Base-by-base conservation (phyloP, 2,888 invertebrate species). In the Leptopilina drosophilae region DNA sequence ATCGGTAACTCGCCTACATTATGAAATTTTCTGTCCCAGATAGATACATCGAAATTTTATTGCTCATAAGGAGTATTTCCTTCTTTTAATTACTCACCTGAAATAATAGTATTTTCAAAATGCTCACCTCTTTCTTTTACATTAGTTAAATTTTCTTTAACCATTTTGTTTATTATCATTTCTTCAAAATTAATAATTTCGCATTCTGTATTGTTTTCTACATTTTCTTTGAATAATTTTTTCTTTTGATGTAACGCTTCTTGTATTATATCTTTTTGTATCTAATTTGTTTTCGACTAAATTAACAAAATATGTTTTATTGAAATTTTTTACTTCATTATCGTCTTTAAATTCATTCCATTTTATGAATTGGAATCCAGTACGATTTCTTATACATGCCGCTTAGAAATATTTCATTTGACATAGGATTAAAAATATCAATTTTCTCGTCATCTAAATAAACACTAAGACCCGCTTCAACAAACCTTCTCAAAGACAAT, bases 41-140 rank as follows among this genome's bases (percentile, higher is more conserved):
- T 33, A 33, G 33, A 2, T 33, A 33, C 33, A 33, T 33, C 33
- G 33, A 33, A 33, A 33, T 33, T 33, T 56, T 0, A 56, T 12
- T 56, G 56, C n/a, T 56, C 56, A 56, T n/a, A 56, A n/a, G 12
- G 56, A 56, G n/a, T 56, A 5, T 56, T 56, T 56, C 14, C 14
- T n/a, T 56, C 56, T 56, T 56, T 56, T n/a, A n/a, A 56, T 56
- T n/a, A n/a, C 56, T 56, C n/a, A 56, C n/a, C 56, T 56, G 56
- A 56, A 12, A n/a, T n/a, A 56, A 56, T n/a, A 12, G 12, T n/a
- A 5, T 12, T n/a, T 56, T 56, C 56, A 12, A 56, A 1, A 56
- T 56, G n/a, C 56, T 56, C 56, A 5, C 14, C 56, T 56, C 14
- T 56, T 56, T 56, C n/a, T 56, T 56, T 56, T n/a, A 12, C 56